phyloP scores from a whole-genome alignment of 2,113 vertebrate species.

The Edolisoma coerulescens region DNA sequence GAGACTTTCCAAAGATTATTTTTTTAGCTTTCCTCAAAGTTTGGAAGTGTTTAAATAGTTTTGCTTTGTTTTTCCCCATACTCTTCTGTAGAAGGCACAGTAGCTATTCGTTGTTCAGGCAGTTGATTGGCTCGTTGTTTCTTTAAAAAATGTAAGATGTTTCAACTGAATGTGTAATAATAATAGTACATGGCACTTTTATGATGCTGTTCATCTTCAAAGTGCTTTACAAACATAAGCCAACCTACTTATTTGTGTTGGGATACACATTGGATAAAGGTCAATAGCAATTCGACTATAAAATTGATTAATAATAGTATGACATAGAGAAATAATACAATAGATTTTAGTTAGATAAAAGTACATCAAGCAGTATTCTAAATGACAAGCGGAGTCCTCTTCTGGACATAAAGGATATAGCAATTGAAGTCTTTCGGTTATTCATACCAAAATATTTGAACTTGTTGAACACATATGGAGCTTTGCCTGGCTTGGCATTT shows the following conservation, averaged over 20 bases:
- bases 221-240: constrained; percentile 34
- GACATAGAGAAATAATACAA: constrained; percentile 1
- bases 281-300: constrained; percentile 45
- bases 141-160: neutral
- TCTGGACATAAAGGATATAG: constrained; percentile 44
- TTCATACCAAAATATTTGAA: neutral
- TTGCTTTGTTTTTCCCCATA: neutral
- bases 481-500: neutral
- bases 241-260: constrained; percentile 34
- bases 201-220: constrained; percentile 31
- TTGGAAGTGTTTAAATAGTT: neutral
- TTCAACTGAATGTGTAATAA: neutral
- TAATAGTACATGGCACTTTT: constrained; percentile 10
- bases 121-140: neutral
- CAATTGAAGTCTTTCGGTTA: neutral
- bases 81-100: neutral
- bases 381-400: constrained; percentile 50
- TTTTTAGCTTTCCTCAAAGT: neutral
- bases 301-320: constrained; percentile 46
- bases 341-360: constrained; percentile 26
- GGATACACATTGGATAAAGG: constrained; percentile 38
- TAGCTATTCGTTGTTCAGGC: neutral
- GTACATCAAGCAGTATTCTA: neutral
- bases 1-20: neutral
- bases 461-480: neutral